Evolutionary conservation across 2,797 vertebrate species (phyloP), one percentile per base, ranked within the genome.

Genomic region (Parotocinclus haroldoi): DNA sequence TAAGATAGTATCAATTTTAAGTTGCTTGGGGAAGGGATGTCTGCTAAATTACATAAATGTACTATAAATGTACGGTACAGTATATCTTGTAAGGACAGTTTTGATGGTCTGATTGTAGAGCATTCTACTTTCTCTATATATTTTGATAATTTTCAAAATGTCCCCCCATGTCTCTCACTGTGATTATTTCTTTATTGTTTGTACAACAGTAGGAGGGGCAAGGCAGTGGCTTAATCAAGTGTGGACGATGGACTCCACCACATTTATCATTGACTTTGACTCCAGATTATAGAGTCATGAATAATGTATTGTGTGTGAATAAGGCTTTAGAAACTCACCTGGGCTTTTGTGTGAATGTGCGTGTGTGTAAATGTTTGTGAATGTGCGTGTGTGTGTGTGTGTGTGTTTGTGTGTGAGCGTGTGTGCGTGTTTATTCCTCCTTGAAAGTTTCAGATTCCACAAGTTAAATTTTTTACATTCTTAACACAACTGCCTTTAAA

Each of bases 271-370:
- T 85, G 85, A 85, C 83, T 87, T 82, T 85, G 83, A 85, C 82
- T 87, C 78, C 77, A 82, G 85, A 85, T 87, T 82, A 80, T 83
- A 79, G 78, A 81, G 79, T 79, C 74, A 82, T 89, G 87, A 87
- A 89, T 87, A 84, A 87, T 87, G 81, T 85, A 89, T 81, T 81
- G 79, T 87, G 85, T 84, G 84, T 87, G 83, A 87, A 86, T 80
- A 79, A 81, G 81, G 82, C 79, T 87, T 87, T 85, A 81, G 79
- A 85, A 80, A 78, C 85, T 81, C 56, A 52, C 68, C 4, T 38
- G 62, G 44, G 38, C 16, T 66, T 74, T 58, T 58, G 50, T 51
- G 42, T 36, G 39, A 36, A 13, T 1, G 36, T 39, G 1, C 1
- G 12, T n/a, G 12, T n/a, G 12, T 52, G 7, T 63, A 10, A 19